phyloP scores from a whole-genome alignment of 1,140 invertebrate species.

The Coelopa frigida region DNA sequence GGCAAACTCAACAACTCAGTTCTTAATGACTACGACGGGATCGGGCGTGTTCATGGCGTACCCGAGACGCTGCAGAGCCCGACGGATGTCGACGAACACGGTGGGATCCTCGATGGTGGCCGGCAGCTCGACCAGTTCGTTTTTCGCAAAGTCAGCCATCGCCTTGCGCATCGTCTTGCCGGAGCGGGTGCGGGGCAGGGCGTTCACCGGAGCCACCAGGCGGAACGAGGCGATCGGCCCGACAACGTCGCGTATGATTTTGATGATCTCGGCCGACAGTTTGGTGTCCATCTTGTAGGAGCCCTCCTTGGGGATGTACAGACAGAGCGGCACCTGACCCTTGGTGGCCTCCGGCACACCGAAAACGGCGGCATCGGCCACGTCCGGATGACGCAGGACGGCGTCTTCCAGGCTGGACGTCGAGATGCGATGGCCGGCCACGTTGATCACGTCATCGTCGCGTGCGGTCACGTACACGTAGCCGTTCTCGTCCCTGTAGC shows the following conservation, averaged over 20 bases:
- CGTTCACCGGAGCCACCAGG: slow-evolving; percentile 64
- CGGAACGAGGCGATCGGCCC: slow-evolving; percentile 86
- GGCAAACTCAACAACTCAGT: too few relatives aligned
- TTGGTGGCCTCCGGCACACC: slow-evolving; percentile 84
- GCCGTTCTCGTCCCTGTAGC: slow-evolving; percentile 74
- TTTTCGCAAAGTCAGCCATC: slow-evolving; percentile 72
- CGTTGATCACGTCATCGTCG: slow-evolving; percentile 94
- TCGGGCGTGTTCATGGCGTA: slow-evolving; percentile 66
- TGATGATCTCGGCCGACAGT: slow-evolving; percentile 59
- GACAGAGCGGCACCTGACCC: slow-evolving; percentile 80
- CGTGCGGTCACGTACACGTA: slow-evolving; percentile 82
- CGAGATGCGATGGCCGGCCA: slow-evolving; percentile 83
- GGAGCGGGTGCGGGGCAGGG: slow-evolving; percentile 69
- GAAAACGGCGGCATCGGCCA: slow-evolving; percentile 79
- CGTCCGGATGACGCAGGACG: slow-evolving; percentile 69
- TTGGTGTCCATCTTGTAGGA: slow-evolving; percentile 52
- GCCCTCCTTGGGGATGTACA: slow-evolving; percentile 64
- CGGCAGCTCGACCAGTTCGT: slow-evolving; percentile 69
- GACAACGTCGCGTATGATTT: slow-evolving; percentile 67
- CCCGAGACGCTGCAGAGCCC: slow-evolving; percentile 65
- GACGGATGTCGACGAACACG: slow-evolving; percentile 64
- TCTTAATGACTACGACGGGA: slow-evolving; percentile 43
- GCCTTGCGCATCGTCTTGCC: slow-evolving; percentile 82
- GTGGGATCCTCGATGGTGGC: slow-evolving; percentile 81
- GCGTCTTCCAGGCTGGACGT: slow-evolving; percentile 85